Evolutionary conservation across 2,888 invertebrate genomes (phyloP), one percentile per base, ranked within the genome.

Genomic region (Brachyptera putata): DNA sequence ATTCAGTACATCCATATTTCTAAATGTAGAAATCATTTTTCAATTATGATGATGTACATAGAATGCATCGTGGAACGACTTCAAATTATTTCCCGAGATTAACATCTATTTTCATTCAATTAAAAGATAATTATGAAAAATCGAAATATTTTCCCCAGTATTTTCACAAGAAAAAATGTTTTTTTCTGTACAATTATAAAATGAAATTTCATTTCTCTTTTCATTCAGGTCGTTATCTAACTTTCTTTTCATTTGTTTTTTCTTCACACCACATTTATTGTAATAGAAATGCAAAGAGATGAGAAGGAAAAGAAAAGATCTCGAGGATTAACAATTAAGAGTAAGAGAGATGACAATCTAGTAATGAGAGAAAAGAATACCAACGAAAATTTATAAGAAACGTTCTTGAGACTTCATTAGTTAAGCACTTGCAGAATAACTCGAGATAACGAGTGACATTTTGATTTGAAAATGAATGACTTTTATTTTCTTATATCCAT

Each of bases 141-240:
- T 30, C 7, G 11, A 30, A n/a, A n/a, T n/a, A n/a, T n/a, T n/a
- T n/a, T n/a, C n/a, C n/a, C n/a, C n/a, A n/a, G n/a, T n/a, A n/a
- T n/a, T n/a, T n/a, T n/a, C n/a, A n/a, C 5, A 30, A 30, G 30
- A 30, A 11, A 30, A 30, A 5, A 30, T 7, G 11, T 5, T 5
- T 30, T 5, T 30, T 30, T 30, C 30, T 55, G 53, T 49, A 59
- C 53, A 26, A 16, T 21, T 49, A n/a, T n/a, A n/a, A n/a, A 43
- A 59, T 41, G 53, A 50, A 43, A 59, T 50, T 59, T 59, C 50
- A 59, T 53, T 59, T 59, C 53, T 59, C 59, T 43, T n/a, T 59
- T 24, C 59, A 59, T 50, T 59, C 53, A 59, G 18, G 53, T 59
- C 53, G 50, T 59, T 59, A 53, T 50, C 24, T 37, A 48, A 59